Percentiles rank a stretch among this genome's conserved stretches.
Conservation (phyloP, 2,888 invertebrate species). For the Dorcus parallelipipedus region DNA sequence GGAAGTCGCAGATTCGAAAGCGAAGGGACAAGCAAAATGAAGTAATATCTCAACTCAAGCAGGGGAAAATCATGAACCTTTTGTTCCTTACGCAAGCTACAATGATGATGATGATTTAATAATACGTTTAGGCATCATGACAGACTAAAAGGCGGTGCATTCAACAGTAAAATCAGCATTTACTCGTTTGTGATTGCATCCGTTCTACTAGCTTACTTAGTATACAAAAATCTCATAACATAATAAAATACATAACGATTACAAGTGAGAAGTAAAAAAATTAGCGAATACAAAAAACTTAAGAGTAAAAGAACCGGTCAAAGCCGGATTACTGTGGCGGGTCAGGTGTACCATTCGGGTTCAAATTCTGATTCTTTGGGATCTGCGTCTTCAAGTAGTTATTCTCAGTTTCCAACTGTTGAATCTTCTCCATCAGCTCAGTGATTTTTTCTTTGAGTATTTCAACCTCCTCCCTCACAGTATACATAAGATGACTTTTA, state of each 20-base stretch:
- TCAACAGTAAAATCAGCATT: background rate
- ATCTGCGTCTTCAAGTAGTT: slow-evolving; percentile 55
- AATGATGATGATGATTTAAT: background rate
- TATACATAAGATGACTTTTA: slow-evolving; percentile 75
- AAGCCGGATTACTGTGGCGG: slow-evolving; percentile 16
- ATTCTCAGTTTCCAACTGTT: slow-evolving; percentile 69
- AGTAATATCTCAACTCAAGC: too few species aligned
- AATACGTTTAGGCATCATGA: too few species aligned
- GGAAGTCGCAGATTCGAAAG: background rate
- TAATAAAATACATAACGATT: background rate
- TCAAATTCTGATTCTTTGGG: slow-evolving; percentile 31
- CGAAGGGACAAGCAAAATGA: background rate
- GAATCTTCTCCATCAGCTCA: slow-evolving; percentile 67
- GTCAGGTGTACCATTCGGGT: slow-evolving; percentile 25
- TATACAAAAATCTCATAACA: too few species aligned
- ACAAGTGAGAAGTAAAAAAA: slow-evolving; percentile 13
- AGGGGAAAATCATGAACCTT: background rate
- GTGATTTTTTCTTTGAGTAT: slow-evolving; percentile 71
- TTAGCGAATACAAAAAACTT: slow-evolving; percentile 11
- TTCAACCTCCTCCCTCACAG: slow-evolving; percentile 74
- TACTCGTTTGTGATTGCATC: background rate
- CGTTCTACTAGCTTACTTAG: too few species aligned
- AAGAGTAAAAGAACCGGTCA: background rate
- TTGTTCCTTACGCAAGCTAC: background rate
- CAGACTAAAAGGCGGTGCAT: background rate